Evolutionary conservation across 2,797 vertebrate species (phyloP), one percentile per base, ranked within the genome.

Genomic region (Acanthornis magna): DNA sequence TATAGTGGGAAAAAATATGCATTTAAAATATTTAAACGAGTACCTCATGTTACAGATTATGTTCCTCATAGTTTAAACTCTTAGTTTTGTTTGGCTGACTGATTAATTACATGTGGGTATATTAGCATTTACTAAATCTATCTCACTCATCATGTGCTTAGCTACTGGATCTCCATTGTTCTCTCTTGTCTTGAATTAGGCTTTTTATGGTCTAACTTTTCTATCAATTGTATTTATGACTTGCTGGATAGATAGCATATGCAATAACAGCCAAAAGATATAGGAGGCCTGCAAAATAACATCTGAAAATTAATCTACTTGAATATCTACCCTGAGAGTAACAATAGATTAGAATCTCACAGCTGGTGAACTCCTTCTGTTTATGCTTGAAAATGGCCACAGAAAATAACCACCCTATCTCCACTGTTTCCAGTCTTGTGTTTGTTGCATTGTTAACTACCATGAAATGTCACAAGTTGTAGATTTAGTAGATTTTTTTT

Each of bases 111-210:
- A 13, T 13, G 3, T 57, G 38, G 6, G 4, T 62, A 11, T 34
- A 29, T 23, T 42, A 54, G 7, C 36, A 62, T 45, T 65, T 58
- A 38, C 25, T 45, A 45, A 79, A 88, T 23, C 5, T 3, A n/a
- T 62, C 11, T 48, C 23, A 58, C 29, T n/a, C 50, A 25, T 42
- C 11, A 19, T 43, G 4, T 20, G 27, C 32, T 51, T 78, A 89
- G 45, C 20, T 18, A 34, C 22, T 60, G 25, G 19, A 40, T 63
- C 25, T 48, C 27, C 22, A n/a, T 4, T 62, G 10, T 26, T 43
- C 30, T 51, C 7, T 30, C 26, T 45, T 38, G 30, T 25, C 5
- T 42, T 50, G 48, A 80, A 30, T 15, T 47, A 17, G 0, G 0
- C 5, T 80, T 95, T 62, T 55, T 23, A 45, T 27, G 5, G 10